Evolutionary conservation across 1,140 invertebrate genomes (phyloP).

Genomic region (Nephila pilipes): DNA sequence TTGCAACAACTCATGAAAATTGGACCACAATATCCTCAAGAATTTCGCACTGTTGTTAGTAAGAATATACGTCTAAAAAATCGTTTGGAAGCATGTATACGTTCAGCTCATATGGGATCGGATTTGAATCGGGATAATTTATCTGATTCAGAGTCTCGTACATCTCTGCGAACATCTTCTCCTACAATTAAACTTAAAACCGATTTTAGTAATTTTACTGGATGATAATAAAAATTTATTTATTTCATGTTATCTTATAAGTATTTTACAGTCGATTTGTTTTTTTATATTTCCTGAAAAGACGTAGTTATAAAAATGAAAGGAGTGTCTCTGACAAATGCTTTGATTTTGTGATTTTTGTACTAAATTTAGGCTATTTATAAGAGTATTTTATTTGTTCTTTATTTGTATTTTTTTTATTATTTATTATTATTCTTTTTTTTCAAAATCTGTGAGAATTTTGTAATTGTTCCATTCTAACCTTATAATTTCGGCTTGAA

Average conservation of each 20-base stretch:
- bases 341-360: background rate
- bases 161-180: constrained; percentile 83
- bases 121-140: constrained; percentile 73
- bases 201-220: constrained; percentile 92
- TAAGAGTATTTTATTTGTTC: no score
- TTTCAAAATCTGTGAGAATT: no score
- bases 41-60: constrained; percentile 94
- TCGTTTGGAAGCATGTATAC: constrained; percentile 92
- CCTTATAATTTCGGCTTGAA: no score
- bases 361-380: no score
- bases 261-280: background rate
- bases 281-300: background rate
- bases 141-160: constrained; percentile 68
- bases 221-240: constrained; percentile 34
- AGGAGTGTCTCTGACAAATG: background rate
- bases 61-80: constrained; percentile 89
- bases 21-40: constrained; percentile 93
- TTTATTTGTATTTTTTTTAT: no score
- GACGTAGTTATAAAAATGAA: background rate
- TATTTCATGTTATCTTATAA: background rate
- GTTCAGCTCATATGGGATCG: constrained; percentile 82
- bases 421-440: no score
- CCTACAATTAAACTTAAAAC: constrained; percentile 97
- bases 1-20: constrained; percentile 94
- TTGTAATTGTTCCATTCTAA: no score